A percentile compares a stretch with the other conserved stretches of the same genome.
Evolutionary conservation across 2,888 invertebrate species (phyloP).

Genomic region (Phyllotreta striolata): DNA sequence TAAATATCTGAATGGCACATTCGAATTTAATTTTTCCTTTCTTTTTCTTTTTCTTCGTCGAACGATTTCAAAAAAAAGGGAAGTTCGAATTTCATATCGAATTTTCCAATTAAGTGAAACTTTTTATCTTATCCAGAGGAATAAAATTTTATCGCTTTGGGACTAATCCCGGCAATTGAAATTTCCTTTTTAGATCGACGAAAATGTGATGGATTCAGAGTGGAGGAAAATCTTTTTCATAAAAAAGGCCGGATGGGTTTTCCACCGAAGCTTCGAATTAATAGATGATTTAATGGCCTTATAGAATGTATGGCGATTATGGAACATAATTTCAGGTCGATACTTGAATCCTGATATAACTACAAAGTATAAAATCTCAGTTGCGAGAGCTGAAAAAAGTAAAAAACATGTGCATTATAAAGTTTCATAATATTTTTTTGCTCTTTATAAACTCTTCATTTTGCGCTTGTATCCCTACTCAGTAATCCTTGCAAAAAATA

Average conservation of each 20-base stretch:
- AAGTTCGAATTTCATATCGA: slow-evolving; percentile 32
- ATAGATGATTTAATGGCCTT: slow-evolving; percentile 11
- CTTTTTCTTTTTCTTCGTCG: slow-evolving; percentile 2
- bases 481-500: too few relatives aligned
- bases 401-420: too few relatives aligned
- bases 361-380: too few relatives aligned
- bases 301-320: slow-evolving; percentile 4
- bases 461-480: too few relatives aligned
- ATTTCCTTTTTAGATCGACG: slow-evolving; percentile 26
- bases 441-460: too few relatives aligned
- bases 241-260: slow-evolving; percentile 12
- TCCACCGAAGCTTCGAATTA: slow-evolving; percentile 5
- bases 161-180: slow-evolving; percentile 29
- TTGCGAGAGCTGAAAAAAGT: too few relatives aligned
- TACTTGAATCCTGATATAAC: too few relatives aligned
- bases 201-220: slow-evolving; percentile 28
- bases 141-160: slow-evolving; percentile 30
- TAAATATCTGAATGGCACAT: slow-evolving; percentile 7
- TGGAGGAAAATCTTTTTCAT: slow-evolving; percentile 11
- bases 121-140: slow-evolving; percentile 26
- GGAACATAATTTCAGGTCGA: neutral
- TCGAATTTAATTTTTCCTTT: slow-evolving; percentile 18
- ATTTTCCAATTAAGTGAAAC: slow-evolving; percentile 31
- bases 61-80: slow-evolving; percentile 5
- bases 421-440: too few relatives aligned